A percentile compares a stretch with the other conserved stretches of the same genome.
Conservation (phyloP, 2,113 vertebrate genomes). For the Urocolius indicus region DNA sequence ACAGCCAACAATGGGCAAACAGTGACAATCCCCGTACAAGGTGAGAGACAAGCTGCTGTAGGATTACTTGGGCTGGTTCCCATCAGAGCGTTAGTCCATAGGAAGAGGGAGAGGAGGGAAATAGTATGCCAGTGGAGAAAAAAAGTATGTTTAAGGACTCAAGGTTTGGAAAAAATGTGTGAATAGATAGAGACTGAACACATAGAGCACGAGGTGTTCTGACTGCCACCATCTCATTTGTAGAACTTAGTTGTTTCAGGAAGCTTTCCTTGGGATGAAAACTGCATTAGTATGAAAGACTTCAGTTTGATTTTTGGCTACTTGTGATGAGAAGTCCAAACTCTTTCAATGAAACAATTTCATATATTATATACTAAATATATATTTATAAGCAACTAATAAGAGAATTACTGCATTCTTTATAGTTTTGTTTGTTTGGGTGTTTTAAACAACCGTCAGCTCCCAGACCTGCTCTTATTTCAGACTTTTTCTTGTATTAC, state of each 20-base stretch:
- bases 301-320: neutral
- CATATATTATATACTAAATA: neutral
- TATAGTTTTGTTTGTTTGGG: too few relatives aligned
- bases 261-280: neutral
- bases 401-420: neutral
- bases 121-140: too few relatives aligned
- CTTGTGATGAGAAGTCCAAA: neutral
- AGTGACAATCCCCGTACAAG: constrained; percentile 86
- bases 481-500: neutral
- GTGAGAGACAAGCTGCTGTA: constrained; percentile 46
- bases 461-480: neutral
- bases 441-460: too few relatives aligned
- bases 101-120: neutral
- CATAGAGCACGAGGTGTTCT: neutral
- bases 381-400: neutral
- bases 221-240: neutral
- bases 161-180: neutral
- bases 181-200: neutral
- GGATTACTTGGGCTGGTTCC: neutral
- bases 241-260: neutral
- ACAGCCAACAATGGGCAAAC: constrained; percentile 88
- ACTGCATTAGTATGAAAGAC: neutral
- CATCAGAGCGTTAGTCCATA: fast-evolving
- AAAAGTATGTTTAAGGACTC: neutral
- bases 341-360: neutral